Conservation (phyloP, 2,113 vertebrate genomes). For the Lanius ludovicianus region DNA sequence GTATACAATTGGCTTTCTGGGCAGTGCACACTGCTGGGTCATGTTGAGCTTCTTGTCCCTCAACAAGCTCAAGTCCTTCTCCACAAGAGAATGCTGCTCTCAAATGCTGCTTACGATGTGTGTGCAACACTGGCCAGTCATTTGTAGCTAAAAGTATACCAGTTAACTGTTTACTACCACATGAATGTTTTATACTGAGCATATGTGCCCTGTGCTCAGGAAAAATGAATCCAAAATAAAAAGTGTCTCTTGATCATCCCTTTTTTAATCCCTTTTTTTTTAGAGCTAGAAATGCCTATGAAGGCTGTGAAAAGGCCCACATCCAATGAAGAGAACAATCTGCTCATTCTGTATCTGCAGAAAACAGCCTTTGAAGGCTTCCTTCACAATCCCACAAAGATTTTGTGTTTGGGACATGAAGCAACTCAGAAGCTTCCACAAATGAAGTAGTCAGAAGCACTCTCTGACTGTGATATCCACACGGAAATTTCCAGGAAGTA, state of each 20-base stretch:
- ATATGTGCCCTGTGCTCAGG: neutral
- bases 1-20: accelerated
- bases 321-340: neutral
- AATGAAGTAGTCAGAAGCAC: neutral
- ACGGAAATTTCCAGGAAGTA: neutral
- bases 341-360: neutral
- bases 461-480: neutral
- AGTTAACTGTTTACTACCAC: neutral
- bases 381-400: neutral
- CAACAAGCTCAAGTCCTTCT: neutral
- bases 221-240: neutral
- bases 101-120: neutral
- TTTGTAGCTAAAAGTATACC: neutral
- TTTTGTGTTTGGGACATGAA: neutral
- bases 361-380: neutral
- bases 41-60: neutral
- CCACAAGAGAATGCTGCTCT: neutral
- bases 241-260: accelerated
- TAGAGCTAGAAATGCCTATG: neutral
- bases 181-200: neutral
- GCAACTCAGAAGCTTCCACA: neutral
- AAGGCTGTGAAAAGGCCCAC: neutral
- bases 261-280: neutral
- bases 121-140: neutral
- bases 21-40: neutral